Base-by-base conservation (phyloP, 1,140 invertebrate genomes). In the Dendrolimus kikuchii region DNA sequence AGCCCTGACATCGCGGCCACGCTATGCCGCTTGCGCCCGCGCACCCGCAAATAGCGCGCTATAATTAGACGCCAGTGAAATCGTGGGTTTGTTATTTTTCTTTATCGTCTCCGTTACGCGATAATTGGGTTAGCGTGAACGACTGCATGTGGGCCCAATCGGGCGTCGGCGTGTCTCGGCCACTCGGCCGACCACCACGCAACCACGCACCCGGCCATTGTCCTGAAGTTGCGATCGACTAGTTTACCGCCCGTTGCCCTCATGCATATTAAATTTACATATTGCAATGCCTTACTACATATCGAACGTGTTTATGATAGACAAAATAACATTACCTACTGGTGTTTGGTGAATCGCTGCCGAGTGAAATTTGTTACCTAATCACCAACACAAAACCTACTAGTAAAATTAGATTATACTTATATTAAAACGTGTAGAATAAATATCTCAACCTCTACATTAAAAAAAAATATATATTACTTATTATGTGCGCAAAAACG, bases 71-170 rank as follows among this genome's bases (percentile, higher is more conserved):
- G 68, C 48, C 81, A 68, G 80, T 80, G 81, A 84, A 86, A 84
- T 86, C 82, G 82, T 86, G 81, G 82, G 82, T 86, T 86, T 86
- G 82, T 86, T 86, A 86, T 86, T 86, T 86, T 86, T 86, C 82
- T 86, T 86, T 81, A 83, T 83, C 82, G 82, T 82, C 68, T 79
- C 78, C 74, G 81, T 82, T 82, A 81, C 78, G 77, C 74, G 80
- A 82, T 86, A 86, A 86, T 86, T 86, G 82, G 82, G 82, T 86
- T 86, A 86, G 77, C 67, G 68, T 51, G 59, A 62, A 58, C 60
- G 60, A 75, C 59, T 82, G 73, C 77, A 83, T 82, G 82, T 82
- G 82, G 81, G 78, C 74, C 78, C 67, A 68, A 56, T 63, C 71
- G 66, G 65, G 81, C 81, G 81, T 83, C 80, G 80, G 78, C 78